Percentiles rank a stretch among this genome's conserved stretches.
phyloP scores from a whole-genome alignment of 2,888 invertebrate genomes.

The Idaea biselata region DNA sequence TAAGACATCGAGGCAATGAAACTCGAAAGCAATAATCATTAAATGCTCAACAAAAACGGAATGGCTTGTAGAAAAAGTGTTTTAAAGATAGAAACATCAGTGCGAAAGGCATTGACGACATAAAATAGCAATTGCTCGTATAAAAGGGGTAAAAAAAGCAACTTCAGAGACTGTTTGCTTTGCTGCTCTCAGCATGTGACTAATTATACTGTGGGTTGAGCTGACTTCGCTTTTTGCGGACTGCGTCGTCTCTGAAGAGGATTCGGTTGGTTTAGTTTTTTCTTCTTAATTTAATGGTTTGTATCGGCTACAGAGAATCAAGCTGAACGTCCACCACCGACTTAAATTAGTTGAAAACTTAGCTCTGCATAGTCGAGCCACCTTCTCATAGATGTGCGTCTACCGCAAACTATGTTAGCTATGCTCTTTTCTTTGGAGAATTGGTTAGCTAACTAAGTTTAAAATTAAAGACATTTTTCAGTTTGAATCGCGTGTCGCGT shows the following conservation, averaged over 20 bases:
- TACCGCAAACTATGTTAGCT: no score
- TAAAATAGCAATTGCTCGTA: constrained; percentile 49
- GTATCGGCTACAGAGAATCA: constrained; percentile 21
- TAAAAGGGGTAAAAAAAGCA: constrained; percentile 50
- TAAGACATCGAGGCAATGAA: constrained; percentile 25
- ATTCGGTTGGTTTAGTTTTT: background rate
- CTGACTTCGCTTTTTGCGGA: constrained; percentile 56
- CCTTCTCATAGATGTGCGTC: no score
- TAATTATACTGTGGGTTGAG: constrained; percentile 71
- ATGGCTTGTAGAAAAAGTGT: constrained; percentile 30
- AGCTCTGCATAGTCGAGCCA: constrained; percentile 44
- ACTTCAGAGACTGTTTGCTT: constrained; percentile 40
- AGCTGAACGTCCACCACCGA: background rate
- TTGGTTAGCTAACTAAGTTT: no score
- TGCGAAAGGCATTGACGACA: constrained; percentile 52
- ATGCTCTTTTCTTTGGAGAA: no score
- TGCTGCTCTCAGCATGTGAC: constrained; percentile 60
- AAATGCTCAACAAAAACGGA: constrained; percentile 31
- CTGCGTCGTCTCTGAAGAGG: constrained; percentile 27
- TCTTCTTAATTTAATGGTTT: background rate
- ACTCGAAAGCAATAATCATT: constrained; percentile 35
- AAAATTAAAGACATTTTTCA: no score
- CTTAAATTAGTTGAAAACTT: constrained; percentile 13
- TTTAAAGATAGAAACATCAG: constrained; percentile 62
- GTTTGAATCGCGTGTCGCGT: no score